Evolutionary conservation across 2,113 vertebrate species (phyloP).

Genomic region (Proterorhinus semilunaris): DNA sequence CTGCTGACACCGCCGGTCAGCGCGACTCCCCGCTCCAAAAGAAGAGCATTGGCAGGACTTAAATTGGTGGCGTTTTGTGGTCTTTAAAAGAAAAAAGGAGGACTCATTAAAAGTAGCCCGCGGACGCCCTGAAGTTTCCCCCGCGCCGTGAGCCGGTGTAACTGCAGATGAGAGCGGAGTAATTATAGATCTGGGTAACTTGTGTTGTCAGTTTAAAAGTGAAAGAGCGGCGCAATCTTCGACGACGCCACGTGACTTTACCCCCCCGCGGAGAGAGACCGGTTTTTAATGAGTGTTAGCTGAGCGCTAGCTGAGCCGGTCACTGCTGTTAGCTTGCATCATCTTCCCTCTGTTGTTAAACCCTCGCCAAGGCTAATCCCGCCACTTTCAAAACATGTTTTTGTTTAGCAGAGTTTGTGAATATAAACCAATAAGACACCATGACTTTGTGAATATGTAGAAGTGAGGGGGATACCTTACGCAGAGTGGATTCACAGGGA

Average conservation of each 20-base stretch:
- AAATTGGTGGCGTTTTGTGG: slow-evolving; percentile 97
- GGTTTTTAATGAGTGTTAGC: slow-evolving; percentile 91
- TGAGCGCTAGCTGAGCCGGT: slow-evolving; percentile 74
- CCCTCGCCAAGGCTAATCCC: slow-evolving; percentile 27
- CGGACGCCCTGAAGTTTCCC: slow-evolving; percentile 82
- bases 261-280: slow-evolving; percentile 79
- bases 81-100: slow-evolving; percentile 80
- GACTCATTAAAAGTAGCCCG: slow-evolving; percentile 94
- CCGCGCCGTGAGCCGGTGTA: slow-evolving; percentile 91
- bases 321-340: slow-evolving; percentile 57
- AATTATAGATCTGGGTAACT: slow-evolving; percentile 96
- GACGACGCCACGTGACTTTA: slow-evolving; percentile 83
- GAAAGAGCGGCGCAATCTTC: slow-evolving; percentile 85
- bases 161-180: slow-evolving; percentile 93
- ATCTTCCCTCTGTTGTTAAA: slow-evolving; percentile 32
- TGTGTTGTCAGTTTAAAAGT: slow-evolving; percentile 97
- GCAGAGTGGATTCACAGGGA: not conserved
- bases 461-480: not conserved
- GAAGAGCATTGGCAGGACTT: slow-evolving; percentile 94
- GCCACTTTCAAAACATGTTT: slow-evolving; percentile 30
- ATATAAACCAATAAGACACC: slow-evolving; percentile 11
- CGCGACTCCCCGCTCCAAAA: slow-evolving; percentile 87
- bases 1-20: slow-evolving; percentile 89
- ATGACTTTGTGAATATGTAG: not conserved
- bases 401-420: slow-evolving; percentile 19